Conservation (phyloP, 2,797 vertebrate species). For the Smutsia gigantea region DNA sequence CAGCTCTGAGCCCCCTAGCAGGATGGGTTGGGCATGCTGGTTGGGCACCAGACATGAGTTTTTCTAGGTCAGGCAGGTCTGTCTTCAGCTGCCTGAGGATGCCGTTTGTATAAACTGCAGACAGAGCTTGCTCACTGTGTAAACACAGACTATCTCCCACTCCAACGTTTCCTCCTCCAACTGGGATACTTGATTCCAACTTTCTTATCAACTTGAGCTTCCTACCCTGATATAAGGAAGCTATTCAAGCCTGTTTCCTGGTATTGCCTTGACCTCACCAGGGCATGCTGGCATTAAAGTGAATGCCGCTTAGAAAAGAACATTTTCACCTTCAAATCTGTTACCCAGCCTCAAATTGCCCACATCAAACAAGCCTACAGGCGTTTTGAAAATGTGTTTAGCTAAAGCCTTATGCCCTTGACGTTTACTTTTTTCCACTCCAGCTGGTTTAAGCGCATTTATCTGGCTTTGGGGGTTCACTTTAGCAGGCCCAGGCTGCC, state of each 20-base stretch:
- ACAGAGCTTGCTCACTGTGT: neutral
- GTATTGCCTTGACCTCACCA: slow-evolving; percentile 54
- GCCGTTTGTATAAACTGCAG: slow-evolving; percentile 59
- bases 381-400: neutral
- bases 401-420: neutral
- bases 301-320: neutral
- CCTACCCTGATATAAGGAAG: slow-evolving; percentile 76
- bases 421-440: neutral
- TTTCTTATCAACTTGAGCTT: slow-evolving; percentile 70
- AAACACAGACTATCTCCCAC: slow-evolving; percentile 78
- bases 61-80: slow-evolving; percentile 60
- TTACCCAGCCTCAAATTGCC: neutral
- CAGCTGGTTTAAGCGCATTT: neutral
- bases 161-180: slow-evolving; percentile 49
- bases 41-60: slow-evolving; percentile 43
- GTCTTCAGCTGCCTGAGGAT: slow-evolving; percentile 50
- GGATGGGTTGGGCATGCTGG: slow-evolving; percentile 22
- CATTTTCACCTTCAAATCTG: neutral
- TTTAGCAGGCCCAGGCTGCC: neutral
- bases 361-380: neutral
- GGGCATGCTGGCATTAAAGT: neutral
- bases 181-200: slow-evolving; percentile 28
- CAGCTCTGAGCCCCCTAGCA: neutral
- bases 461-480: neutral
- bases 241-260: slow-evolving; percentile 71